phyloP scores from a whole-genome alignment of 2,113 vertebrate species.

The Sapayoa aenigma region DNA sequence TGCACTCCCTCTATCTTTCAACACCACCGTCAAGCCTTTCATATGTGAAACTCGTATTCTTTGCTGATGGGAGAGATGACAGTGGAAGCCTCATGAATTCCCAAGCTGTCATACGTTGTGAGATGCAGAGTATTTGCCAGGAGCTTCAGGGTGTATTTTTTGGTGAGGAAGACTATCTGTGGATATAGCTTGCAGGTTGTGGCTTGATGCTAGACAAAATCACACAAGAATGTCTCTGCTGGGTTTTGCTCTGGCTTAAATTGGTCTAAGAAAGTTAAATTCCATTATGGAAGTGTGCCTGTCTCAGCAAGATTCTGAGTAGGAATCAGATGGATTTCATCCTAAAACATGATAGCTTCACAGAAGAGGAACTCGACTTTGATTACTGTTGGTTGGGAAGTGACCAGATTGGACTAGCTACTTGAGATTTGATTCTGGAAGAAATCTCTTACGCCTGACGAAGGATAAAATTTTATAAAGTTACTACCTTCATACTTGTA shows the following conservation, averaged over 20 bases:
- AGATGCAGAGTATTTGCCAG: background rate
- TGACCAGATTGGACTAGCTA: background rate
- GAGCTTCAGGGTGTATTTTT: background rate
- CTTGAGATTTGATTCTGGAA: background rate
- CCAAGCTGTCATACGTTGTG: background rate
- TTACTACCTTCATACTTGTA: background rate
- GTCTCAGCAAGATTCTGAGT: background rate
- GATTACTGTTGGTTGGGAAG: background rate
- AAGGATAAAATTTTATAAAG: background rate
- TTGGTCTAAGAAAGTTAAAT: background rate
- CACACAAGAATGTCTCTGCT: background rate
- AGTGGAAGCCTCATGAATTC: background rate
- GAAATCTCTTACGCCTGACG: background rate
- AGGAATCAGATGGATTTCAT: background rate
- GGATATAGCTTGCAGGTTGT: background rate
- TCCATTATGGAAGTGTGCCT: background rate
- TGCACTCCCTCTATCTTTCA: slow-evolving; percentile 52
- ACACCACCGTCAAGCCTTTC: background rate
- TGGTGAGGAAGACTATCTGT: background rate
- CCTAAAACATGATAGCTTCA: background rate
- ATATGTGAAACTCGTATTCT: background rate
- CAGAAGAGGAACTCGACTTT: background rate
- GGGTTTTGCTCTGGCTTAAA: background rate
- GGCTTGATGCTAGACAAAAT: background rate
- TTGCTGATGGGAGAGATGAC: slow-evolving; percentile 12